These are phyloP conservation scores for Latheticus oryzae DNA, from an alignment of 2,888 invertebrate species.

Conservation along the genomic window DNA sequence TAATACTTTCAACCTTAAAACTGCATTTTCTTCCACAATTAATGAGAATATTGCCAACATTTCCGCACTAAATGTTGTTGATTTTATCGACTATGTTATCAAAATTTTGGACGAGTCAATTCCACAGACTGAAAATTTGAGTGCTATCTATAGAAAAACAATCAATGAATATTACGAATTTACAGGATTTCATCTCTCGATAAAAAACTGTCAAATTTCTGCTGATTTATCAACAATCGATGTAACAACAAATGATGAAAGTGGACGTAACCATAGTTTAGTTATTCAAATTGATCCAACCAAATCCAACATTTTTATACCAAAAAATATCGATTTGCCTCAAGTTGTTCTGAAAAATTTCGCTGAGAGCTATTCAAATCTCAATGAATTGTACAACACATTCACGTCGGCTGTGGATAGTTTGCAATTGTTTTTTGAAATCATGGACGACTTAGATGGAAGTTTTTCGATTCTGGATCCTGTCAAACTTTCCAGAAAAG, in stretches of 20 bases:
- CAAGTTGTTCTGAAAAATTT: slow-evolving; percentile 23
- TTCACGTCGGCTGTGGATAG: slow-evolving; percentile 54
- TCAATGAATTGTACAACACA: slow-evolving; percentile 56
- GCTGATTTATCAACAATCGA: slow-evolving; percentile 50
- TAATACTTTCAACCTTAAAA: slow-evolving; percentile 6
- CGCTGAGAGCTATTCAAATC: slow-evolving; percentile 36
- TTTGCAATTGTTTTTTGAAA: slow-evolving; percentile 62
- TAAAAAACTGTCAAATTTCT: slow-evolving; percentile 49
- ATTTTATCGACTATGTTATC: slow-evolving; percentile 3
- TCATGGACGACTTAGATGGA: slow-evolving; percentile 63
- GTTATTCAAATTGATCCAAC: slow-evolving; percentile 51
- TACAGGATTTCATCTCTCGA: slow-evolving; percentile 53
- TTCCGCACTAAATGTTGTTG: slow-evolving; percentile 1
- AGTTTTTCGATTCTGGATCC: slow-evolving; percentile 65
- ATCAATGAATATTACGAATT: slow-evolving; percentile 56
- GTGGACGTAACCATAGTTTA: slow-evolving; percentile 49
- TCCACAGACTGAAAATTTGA: too few species aligned
- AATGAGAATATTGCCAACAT: background rate
- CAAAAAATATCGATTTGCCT: slow-evolving; percentile 56
- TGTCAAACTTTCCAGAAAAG: slow-evolving; percentile 57
- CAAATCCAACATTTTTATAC: slow-evolving; percentile 51
- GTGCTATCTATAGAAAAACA: too few species aligned
- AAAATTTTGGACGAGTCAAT: too few species aligned
- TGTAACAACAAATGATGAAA: slow-evolving; percentile 48
- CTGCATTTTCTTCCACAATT: background rate